phyloP scores from a whole-genome alignment of 2,113 vertebrate species.

The Morphnarchus princeps region DNA sequence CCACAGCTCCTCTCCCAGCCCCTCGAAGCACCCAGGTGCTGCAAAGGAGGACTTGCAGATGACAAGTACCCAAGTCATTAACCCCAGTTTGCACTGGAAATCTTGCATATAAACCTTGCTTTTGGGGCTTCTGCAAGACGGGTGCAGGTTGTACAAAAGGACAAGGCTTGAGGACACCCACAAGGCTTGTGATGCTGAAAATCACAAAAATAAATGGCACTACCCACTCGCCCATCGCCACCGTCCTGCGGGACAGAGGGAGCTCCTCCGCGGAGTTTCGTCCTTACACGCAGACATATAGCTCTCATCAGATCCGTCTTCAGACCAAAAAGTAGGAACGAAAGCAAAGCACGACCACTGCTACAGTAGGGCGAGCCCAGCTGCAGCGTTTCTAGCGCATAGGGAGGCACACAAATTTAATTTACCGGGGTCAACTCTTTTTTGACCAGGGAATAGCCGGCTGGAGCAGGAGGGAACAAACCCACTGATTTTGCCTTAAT shows the following conservation, averaged over 20 bases:
- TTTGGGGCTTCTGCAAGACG: not conserved
- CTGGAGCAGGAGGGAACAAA: not conserved
- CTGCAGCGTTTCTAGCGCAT: rapidly evolving
- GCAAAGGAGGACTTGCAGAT: not conserved
- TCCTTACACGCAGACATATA: not conserved
- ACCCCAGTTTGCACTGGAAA: not conserved
- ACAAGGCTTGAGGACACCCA: not conserved
- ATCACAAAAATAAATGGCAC: rapidly evolving
- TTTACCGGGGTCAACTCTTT: not conserved
- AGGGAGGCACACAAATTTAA: not conserved
- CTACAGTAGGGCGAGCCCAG: not conserved
- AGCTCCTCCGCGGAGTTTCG: rapidly evolving
- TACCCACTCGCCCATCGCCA: not conserved
- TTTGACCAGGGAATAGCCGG: not conserved
- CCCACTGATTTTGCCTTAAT: rapidly evolving
- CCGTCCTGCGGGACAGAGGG: not conserved
- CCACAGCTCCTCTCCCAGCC: not conserved
- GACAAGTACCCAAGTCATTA: not conserved
- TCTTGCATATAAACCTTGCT: rapidly evolving
- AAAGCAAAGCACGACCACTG: not conserved
- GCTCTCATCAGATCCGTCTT: not conserved
- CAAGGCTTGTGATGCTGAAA: not conserved
- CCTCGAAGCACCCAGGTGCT: not conserved
- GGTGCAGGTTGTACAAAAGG: too few relatives aligned
- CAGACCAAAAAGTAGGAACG: rapidly evolving